These are phyloP conservation scores for Euthynnus affinis DNA, from an alignment of 2,797 vertebrate genomes.

Conservation along the genomic window DNA sequence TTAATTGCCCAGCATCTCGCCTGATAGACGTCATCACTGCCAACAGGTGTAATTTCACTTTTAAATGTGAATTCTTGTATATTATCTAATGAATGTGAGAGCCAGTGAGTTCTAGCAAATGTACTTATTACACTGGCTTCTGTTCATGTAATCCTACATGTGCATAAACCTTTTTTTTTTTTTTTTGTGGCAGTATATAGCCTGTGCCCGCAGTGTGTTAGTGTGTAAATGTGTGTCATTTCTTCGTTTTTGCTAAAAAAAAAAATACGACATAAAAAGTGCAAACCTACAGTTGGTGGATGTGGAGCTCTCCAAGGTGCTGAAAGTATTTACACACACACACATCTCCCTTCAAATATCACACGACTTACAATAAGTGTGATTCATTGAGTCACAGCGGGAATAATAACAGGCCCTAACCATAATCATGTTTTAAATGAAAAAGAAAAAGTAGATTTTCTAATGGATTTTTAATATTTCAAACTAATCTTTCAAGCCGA, in stretches of 20 bases:
- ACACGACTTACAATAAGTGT: rapidly evolving
- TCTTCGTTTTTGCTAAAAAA: not conserved
- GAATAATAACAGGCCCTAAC: not conserved
- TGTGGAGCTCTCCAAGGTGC: constrained; percentile 63
- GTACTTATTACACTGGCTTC: not conserved
- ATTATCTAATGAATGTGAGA: not conserved
- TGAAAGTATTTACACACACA: constrained; percentile 24
- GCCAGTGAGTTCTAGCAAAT: not conserved
- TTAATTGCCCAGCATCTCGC: not conserved
- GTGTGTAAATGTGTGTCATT: not conserved
- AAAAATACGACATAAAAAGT: not conserved
- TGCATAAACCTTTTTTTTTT: not conserved
- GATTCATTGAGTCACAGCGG: rapidly evolving
- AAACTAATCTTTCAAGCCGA: not conserved
- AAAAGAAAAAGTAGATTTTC: not conserved
- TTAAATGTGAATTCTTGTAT: not conserved
- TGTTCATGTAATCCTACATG: not conserved
- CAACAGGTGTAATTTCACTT: constrained; percentile 27
- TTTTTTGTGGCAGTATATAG: not conserved
- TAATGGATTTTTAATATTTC: not conserved
- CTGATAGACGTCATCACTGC: not conserved
- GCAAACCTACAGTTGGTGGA: not conserved
- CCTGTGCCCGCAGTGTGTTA: no score
- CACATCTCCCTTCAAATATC: not conserved
- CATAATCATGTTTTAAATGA: not conserved